Evolutionary conservation across 30 jellyfish, hydroid and myxozoan genomes (phyloP).

Genomic region (Turritopsis rubra): DNA sequence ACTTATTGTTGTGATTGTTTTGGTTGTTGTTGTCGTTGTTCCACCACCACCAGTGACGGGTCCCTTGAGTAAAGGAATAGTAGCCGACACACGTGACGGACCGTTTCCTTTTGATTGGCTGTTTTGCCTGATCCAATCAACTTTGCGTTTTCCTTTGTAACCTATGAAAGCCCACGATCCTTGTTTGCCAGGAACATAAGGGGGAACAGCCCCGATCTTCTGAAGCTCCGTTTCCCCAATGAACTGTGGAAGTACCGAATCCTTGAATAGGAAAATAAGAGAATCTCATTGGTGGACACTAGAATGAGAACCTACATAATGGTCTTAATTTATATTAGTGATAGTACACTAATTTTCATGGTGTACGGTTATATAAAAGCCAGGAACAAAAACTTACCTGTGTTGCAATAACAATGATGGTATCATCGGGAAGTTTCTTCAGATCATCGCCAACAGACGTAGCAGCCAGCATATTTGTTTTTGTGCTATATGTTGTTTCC

Average conservation of each 20-base stretch:
- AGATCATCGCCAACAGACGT: conserved; percentile 31
- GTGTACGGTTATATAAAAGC: no score
- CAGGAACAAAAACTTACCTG: conserved; percentile 62
- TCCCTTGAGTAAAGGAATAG: not conserved
- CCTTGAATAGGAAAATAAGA: conserved; percentile 16
- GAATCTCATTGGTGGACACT: not conserved
- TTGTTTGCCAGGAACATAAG: conserved; percentile 35
- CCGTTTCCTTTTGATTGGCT: conserved; percentile 41
- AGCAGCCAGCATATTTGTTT: conserved; percentile 35
- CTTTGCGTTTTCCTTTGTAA: conserved; percentile 42
- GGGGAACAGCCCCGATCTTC: conserved; percentile 51
- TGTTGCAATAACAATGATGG: conserved; percentile 63
- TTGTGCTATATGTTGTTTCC: conserved; percentile 35
- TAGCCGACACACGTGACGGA: conserved; percentile 43
- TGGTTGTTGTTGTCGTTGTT: not conserved
- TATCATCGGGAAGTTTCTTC: conserved; percentile 28
- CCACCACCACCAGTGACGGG: not conserved
- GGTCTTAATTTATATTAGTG: no score
- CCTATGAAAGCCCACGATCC: conserved; percentile 87
- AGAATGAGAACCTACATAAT: not conserved
- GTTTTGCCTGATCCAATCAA: conserved; percentile 57
- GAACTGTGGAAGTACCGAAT: conserved; percentile 34
- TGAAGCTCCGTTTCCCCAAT: conserved; percentile 29
- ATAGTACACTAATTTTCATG: no score
- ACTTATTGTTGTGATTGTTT: not conserved